These are phyloP conservation scores for Onychomys arenicola DNA, from an alignment of 2,797 vertebrate genomes.

Conservation along the genomic window DNA sequence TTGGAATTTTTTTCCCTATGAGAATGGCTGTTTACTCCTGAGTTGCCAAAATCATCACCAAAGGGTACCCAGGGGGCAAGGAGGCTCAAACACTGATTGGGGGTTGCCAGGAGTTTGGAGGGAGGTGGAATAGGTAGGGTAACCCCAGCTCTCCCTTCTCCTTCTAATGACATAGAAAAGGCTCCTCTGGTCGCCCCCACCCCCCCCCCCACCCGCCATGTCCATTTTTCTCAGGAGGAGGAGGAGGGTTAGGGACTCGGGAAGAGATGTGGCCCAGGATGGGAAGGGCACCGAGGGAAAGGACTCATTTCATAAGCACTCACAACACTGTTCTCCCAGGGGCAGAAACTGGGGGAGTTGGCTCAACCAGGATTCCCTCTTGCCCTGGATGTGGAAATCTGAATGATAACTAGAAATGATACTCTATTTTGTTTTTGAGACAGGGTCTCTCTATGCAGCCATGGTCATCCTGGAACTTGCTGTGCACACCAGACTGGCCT, in stretches of 20 bases:
- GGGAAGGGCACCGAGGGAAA: background rate
- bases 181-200: slow-evolving; percentile 17
- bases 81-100: slow-evolving; percentile 70
- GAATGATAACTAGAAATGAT: background rate
- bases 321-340: slow-evolving; percentile 58
- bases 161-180: slow-evolving; percentile 66
- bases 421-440: too few species aligned
- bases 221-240: background rate
- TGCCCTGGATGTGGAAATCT: slow-evolving; percentile 43
- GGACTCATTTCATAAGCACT: slow-evolving; percentile 72
- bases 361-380: background rate
- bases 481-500: background rate
- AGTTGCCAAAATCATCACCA: slow-evolving; percentile 44
- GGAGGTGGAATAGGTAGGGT: background rate
- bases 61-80: background rate
- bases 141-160: slow-evolving; percentile 60
- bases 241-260: background rate
- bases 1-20: background rate
- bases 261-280: slow-evolving; percentile 36
- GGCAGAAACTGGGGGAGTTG: background rate
- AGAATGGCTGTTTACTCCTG: background rate
- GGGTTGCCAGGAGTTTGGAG: background rate
- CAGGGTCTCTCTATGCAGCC: background rate
- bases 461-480: background rate
- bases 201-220: background rate